phyloP scores from a whole-genome alignment of 2,113 vertebrate species.

The Sinocyclocheilus rhinocerous region DNA sequence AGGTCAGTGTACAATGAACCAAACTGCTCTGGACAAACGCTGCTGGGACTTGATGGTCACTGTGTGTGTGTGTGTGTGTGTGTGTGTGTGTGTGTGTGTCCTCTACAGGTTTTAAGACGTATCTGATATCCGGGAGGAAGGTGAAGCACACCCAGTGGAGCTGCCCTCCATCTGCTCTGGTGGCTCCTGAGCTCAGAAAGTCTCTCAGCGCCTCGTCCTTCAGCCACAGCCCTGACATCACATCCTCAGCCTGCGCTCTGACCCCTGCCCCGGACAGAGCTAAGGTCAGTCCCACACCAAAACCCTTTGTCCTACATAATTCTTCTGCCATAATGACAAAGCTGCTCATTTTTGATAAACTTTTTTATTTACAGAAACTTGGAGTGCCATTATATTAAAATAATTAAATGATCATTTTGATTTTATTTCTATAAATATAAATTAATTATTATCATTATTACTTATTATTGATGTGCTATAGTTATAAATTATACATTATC shows the following conservation, averaged over 20 bases:
- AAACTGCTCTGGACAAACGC: slow-evolving; percentile 25
- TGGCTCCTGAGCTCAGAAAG: slow-evolving; percentile 74
- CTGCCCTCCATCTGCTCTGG: slow-evolving; percentile 79
- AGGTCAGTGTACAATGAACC: slow-evolving; percentile 23
- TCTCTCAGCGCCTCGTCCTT: slow-evolving; percentile 45
- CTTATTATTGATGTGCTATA: background rate
- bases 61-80: slow-evolving; percentile 36
- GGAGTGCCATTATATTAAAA: no score
- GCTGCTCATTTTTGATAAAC: no score
- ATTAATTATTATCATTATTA: background rate
- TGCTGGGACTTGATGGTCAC: slow-evolving; percentile 1
- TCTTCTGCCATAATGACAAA: background rate
- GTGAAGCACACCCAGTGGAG: slow-evolving; percentile 79
- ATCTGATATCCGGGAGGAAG: slow-evolving; percentile 90
- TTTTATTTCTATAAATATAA: background rate
- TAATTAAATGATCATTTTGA: background rate
- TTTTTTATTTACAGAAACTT: background rate
- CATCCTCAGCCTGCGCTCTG: slow-evolving; percentile 65
- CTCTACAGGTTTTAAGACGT: slow-evolving; percentile 89
- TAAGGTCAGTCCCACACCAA: slow-evolving; percentile 61
- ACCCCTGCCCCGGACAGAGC: slow-evolving; percentile 53
- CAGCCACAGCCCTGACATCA: slow-evolving; percentile 67
- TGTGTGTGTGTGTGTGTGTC: slow-evolving; percentile 46
- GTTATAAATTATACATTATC: background rate
- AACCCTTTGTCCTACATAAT: background rate